Conservation (phyloP, 2,113 vertebrate genomes). For the Agelaius tricolor region DNA sequence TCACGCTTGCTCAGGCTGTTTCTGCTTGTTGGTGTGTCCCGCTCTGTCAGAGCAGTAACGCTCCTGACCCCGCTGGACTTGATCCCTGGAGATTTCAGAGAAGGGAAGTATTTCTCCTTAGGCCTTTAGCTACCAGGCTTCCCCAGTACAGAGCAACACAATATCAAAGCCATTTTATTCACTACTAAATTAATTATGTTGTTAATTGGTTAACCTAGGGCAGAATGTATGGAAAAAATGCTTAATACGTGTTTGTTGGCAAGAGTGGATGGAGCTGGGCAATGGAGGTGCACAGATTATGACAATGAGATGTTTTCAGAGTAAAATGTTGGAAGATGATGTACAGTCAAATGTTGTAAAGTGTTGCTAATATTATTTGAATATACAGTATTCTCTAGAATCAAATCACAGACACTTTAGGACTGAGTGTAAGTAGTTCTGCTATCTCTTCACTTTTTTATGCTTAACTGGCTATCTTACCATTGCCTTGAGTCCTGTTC, state of each 20-base stretch:
- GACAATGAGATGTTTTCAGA: neutral
- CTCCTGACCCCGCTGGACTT: neutral
- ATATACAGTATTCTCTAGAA: neutral
- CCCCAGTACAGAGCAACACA: neutral
- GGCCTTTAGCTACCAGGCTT: neutral
- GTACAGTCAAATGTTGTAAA: neutral
- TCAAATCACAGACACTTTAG: neutral
- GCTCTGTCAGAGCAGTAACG: neutral
- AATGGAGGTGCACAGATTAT: neutral
- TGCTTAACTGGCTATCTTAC: neutral
- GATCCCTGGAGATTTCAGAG: neutral
- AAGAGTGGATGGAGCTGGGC: neutral
- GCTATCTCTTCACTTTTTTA: neutral
- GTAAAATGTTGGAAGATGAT: neutral
- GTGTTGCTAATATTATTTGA: neutral
- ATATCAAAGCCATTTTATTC: neutral
- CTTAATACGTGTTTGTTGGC: neutral
- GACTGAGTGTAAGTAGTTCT: neutral
- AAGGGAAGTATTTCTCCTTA: neutral
- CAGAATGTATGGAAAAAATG: neutral
- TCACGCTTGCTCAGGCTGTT: neutral
- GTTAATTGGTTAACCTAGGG: neutral
- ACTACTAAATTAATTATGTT: neutral
- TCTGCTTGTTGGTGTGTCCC: neutral
- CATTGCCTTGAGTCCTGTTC: neutral